Conservation (phyloP, 2,888 invertebrate species). For the Spisula subtruncata region DNA sequence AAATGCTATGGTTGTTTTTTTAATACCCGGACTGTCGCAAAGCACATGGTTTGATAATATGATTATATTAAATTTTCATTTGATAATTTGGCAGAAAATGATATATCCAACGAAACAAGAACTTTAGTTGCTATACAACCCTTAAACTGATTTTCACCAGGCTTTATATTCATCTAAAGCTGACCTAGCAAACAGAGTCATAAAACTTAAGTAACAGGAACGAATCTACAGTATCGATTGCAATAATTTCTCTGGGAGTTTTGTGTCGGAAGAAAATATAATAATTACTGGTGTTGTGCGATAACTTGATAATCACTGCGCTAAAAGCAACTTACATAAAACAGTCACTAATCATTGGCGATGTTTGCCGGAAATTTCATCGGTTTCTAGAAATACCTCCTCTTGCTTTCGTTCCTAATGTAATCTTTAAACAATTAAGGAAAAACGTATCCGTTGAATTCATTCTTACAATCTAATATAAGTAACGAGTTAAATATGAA, state of each 20-base stretch:
- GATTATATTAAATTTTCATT: too few species aligned
- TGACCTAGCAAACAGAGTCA: not conserved
- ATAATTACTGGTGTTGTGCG: not conserved
- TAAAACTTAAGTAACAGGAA: not conserved
- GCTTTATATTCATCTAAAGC: not conserved
- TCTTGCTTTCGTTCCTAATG: not conserved
- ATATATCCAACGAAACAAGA: too few species aligned
- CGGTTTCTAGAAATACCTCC: not conserved
- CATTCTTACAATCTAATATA: not conserved
- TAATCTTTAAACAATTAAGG: not conserved
- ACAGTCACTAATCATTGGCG: not conserved
- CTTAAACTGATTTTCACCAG: not conserved
- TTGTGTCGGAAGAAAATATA: too few species aligned
- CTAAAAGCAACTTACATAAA: not conserved
- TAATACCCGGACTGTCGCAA: too few species aligned
- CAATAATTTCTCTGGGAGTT: not conserved
- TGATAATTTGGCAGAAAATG: too few species aligned
- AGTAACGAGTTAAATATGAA: not conserved
- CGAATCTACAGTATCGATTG: not conserved
- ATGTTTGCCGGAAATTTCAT: not conserved
- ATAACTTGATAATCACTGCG: not conserved
- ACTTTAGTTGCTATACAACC: too few species aligned
- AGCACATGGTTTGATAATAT: too few species aligned
- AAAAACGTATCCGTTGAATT: not conserved
- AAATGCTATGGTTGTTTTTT: too few species aligned